Evolutionary conservation across 2,888 invertebrate species (phyloP).

Genomic region (Schizaphis graminum): DNA sequence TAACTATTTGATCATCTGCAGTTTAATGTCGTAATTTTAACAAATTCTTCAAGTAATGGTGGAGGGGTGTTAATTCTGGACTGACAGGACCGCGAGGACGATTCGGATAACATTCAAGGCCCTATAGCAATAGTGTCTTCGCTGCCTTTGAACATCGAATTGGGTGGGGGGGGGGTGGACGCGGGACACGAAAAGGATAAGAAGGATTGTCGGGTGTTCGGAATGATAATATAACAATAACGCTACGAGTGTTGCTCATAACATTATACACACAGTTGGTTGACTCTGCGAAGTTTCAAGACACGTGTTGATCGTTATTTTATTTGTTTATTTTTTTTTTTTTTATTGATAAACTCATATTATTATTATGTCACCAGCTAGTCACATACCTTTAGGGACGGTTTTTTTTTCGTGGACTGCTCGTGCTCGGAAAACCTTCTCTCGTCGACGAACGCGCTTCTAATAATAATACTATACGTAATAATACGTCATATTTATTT

Average conservation of each 20-base stretch:
- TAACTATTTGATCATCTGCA: neutral
- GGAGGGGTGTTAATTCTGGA: neutral
- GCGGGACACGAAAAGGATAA: neutral
- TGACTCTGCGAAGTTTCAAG: slow-evolving; percentile 13
- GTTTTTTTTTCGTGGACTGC: neutral
- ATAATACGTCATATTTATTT: slow-evolving; percentile 33
- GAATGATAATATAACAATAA: slow-evolving; percentile 29
- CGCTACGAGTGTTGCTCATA: neutral
- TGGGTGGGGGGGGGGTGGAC: neutral
- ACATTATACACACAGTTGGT: neutral
- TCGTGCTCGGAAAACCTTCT: slow-evolving; percentile 18
- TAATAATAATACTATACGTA: neutral
- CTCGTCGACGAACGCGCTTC: neutral
- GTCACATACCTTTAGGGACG: neutral
- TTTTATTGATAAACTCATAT: slow-evolving; percentile 36
- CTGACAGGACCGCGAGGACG: neutral
- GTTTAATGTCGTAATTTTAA: neutral
- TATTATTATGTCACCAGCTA: neutral
- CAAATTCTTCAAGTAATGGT: neutral
- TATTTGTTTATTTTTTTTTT: slow-evolving; percentile 3
- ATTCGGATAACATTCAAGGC: neutral
- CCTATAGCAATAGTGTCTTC: neutral
- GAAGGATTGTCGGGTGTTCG: neutral
- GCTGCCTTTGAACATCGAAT: neutral
- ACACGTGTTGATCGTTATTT: slow-evolving; percentile 58